Conservation (phyloP, 1,140 invertebrate species). For the Drosophila serrata region DNA sequence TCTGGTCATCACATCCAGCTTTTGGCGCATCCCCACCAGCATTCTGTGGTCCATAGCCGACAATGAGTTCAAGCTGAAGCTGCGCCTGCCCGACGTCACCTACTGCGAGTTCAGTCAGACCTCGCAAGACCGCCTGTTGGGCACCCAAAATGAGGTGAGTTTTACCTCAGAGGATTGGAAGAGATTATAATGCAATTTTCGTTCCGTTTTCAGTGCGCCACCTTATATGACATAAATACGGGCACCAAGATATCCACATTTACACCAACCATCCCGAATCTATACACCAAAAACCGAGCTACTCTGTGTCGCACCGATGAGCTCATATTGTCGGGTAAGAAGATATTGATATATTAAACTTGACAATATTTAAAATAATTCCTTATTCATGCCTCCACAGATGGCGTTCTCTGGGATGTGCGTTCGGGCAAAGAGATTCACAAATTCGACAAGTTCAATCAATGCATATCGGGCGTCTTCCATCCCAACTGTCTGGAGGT, state of each 20-base stretch:
- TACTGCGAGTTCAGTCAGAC: slow-evolving; percentile 97
- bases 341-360: neutral
- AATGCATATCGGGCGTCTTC: slow-evolving; percentile 97
- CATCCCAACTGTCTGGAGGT: slow-evolving; percentile 98
- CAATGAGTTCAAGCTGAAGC: slow-evolving; percentile 90
- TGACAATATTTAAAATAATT: neutral
- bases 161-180: no score
- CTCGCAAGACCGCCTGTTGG: slow-evolving; percentile 93
- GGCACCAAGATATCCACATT: slow-evolving; percentile 91
- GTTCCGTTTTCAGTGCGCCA: slow-evolving; percentile 87
- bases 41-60: slow-evolving; percentile 93
- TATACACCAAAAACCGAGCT: slow-evolving; percentile 97
- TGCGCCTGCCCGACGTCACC: slow-evolving; percentile 92
- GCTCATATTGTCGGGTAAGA: slow-evolving; percentile 91
- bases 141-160: slow-evolving; percentile 91
- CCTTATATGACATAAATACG: slow-evolving; percentile 95
- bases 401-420: slow-evolving; percentile 98
- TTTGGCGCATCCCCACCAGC: slow-evolving; percentile 93
- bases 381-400: slow-evolving; percentile 81
- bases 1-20: slow-evolving; percentile 93
- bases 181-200: no score
- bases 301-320: slow-evolving; percentile 98
- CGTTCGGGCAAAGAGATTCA: slow-evolving; percentile 94
- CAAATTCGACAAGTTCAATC: slow-evolving; percentile 99
- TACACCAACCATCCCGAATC: slow-evolving; percentile 93